phyloP scores from a whole-genome alignment of 30 jellyfish, hydroid and myxozoan species.

The Hydra vulgaris region DNA sequence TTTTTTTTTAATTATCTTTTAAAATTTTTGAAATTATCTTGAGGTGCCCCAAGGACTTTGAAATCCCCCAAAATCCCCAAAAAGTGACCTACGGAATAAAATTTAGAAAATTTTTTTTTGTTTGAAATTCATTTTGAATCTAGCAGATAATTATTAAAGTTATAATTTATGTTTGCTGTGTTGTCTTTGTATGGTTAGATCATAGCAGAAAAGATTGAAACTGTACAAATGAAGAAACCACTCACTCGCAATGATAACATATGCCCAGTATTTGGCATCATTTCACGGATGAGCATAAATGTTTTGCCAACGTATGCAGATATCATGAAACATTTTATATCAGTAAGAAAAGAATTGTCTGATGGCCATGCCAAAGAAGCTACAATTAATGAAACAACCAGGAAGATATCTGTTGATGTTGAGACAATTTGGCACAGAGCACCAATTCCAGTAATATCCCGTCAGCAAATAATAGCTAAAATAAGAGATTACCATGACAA shows the following conservation, averaged over 20 bases:
- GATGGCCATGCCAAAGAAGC: neutral
- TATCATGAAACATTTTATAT: neutral
- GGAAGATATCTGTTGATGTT: neutral
- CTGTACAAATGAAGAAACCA: too few relatives aligned
- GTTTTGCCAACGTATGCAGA: neutral
- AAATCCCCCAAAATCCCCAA: too few relatives aligned
- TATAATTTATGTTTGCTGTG: too few relatives aligned
- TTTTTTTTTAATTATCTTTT: too few relatives aligned
- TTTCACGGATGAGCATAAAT: neutral
- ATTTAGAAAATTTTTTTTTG: too few relatives aligned
- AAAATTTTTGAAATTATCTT: too few relatives aligned
- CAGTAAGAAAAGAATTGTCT: neutral
- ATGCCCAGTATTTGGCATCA: neutral
- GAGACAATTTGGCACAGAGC: neutral
- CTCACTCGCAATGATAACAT: neutral
- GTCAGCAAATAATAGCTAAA: neutral
- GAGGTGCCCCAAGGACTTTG: too few relatives aligned
- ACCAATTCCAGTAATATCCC: neutral
- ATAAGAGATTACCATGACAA: neutral
- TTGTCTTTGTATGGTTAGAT: too few relatives aligned
- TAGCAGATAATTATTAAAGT: too few relatives aligned
- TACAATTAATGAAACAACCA: neutral
- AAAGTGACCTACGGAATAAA: too few relatives aligned
- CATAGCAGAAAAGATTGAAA: too few relatives aligned
- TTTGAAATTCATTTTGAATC: too few relatives aligned